Evolutionary conservation across 2,113 vertebrate genomes (phyloP).

Genomic region (Formicarius rufipectus): DNA sequence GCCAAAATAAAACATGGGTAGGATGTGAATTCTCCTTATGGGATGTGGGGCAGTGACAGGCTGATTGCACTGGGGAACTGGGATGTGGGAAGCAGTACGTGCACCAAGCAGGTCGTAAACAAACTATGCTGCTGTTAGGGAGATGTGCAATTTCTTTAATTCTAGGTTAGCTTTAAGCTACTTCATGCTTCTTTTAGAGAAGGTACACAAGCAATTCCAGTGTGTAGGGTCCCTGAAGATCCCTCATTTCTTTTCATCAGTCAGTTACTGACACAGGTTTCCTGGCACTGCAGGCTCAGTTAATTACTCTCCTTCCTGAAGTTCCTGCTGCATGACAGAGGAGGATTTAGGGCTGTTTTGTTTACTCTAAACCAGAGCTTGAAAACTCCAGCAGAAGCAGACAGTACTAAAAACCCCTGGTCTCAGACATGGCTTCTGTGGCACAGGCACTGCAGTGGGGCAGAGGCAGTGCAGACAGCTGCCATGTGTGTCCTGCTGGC

Average conservation of each 20-base stretch:
- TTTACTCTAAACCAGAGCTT: not conserved
- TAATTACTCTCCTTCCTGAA: not conserved
- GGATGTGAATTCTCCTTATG: not conserved
- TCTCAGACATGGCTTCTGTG: rapidly evolving
- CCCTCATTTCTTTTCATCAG: not conserved
- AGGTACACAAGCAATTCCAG: not conserved
- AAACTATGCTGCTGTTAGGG: not conserved
- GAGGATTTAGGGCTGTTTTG: not conserved
- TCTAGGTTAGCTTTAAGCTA: not conserved
- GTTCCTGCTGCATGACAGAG: not conserved
- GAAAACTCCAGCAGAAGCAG: not conserved
- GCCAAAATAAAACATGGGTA: not conserved
- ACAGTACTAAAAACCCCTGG: rapidly evolving
- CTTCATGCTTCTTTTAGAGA: not conserved
- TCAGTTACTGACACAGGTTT: not conserved
- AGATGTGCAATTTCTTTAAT: not conserved
- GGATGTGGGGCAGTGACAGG: not conserved
- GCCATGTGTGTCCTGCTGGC: not conserved
- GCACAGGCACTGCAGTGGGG: not conserved
- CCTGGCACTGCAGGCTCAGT: not conserved
- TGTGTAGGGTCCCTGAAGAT: not conserved
- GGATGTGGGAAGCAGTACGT: not conserved
- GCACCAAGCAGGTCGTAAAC: not conserved
- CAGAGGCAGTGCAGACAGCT: not conserved
- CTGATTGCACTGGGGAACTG: not conserved